These are phyloP conservation scores for Artemisiospiza belli DNA, from an alignment of 2,113 vertebrate genomes.

Conservation along the genomic window DNA sequence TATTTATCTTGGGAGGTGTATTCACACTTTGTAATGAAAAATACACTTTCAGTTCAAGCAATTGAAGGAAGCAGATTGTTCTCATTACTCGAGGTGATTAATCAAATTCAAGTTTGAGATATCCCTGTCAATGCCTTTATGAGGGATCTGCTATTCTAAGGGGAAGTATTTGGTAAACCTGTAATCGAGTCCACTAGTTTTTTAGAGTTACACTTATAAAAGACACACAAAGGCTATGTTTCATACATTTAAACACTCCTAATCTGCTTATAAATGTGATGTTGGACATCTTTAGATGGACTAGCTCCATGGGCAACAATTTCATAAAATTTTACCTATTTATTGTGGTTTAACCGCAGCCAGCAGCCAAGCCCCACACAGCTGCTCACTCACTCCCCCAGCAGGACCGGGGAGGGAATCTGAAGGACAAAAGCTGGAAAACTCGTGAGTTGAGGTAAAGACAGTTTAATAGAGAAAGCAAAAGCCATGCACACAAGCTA, in stretches of 20 bases:
- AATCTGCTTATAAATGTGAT: neutral
- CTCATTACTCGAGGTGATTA: neutral
- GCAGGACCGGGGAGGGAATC: neutral
- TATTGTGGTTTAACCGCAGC: neutral
- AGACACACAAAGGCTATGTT: neutral
- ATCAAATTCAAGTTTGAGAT: slow-evolving; percentile 3
- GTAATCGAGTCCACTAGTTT: neutral
- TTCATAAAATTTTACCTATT: neutral
- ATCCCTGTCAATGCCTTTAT: neutral
- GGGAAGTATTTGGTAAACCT: neutral
- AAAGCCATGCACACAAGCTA: neutral
- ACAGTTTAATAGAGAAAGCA: neutral
- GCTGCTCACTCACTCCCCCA: neutral
- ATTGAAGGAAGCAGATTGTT: neutral
- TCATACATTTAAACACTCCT: neutral
- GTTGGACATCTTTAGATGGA: neutral
- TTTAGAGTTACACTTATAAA: neutral
- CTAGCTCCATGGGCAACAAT: neutral
- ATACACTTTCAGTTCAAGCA: neutral
- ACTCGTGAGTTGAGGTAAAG: too few species aligned
- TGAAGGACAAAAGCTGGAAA: neutral
- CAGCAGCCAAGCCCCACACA: neutral
- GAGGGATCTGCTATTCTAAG: neutral
- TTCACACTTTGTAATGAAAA: slow-evolving; percentile 15
- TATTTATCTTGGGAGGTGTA: slow-evolving; percentile 28